Conservation (phyloP, 2,888 invertebrate species). For the Rhaphigaster nebulosa region DNA sequence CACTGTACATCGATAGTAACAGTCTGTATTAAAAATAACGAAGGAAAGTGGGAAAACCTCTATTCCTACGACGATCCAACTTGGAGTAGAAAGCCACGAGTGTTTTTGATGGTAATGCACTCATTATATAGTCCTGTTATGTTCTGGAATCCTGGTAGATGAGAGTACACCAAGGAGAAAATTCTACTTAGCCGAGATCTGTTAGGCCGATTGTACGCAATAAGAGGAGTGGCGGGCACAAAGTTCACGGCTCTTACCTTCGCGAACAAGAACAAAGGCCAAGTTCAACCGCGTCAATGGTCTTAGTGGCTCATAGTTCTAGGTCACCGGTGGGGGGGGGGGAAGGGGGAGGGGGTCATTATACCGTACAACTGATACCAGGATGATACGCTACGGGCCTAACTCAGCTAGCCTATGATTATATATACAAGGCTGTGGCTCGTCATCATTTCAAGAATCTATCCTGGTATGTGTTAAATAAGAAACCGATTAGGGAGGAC, state of each 20-base stretch:
- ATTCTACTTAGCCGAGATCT: neutral
- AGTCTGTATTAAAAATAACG: neutral
- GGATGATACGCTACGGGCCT: neutral
- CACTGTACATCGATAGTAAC: neutral
- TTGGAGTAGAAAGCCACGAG: neutral
- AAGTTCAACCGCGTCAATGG: constrained; percentile 11
- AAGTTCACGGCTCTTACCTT: constrained; percentile 31
- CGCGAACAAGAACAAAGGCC: neutral
- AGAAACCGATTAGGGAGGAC: too few relatives aligned
- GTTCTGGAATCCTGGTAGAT: neutral
- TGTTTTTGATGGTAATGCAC: neutral
- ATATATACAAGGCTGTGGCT: too few relatives aligned
- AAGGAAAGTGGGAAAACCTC: neutral
- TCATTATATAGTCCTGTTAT: neutral
- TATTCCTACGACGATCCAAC: neutral
- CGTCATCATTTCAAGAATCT: too few relatives aligned
- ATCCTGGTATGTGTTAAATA: too few relatives aligned
- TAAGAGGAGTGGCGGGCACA: constrained; percentile 4
- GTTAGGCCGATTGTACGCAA: neutral
- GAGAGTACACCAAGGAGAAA: neutral
- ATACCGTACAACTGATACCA: neutral
- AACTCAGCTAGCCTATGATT: neutral
- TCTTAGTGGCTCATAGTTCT: constrained; percentile 24
- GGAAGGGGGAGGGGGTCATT: too few relatives aligned
- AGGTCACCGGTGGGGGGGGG: neutral